Conservation (phyloP, 2,888 invertebrate genomes). For the Sphaeridia pumilis region DNA sequence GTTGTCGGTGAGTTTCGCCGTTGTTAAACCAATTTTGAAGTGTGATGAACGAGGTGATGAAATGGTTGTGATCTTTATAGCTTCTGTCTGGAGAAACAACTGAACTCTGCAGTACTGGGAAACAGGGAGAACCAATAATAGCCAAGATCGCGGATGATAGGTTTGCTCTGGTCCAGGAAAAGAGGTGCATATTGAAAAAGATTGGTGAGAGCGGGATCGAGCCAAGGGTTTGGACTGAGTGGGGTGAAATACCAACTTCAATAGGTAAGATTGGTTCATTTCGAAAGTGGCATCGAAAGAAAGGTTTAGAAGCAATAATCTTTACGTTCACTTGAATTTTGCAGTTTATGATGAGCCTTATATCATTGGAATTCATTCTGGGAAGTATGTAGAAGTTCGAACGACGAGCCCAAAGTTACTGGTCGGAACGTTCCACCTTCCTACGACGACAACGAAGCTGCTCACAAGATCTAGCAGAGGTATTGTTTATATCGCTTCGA, state of each 20-base stretch:
- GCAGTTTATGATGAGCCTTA: conserved; percentile 89
- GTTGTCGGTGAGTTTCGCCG: conserved; percentile 51
- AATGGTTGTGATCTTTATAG: conserved; percentile 36
- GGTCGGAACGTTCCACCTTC: conserved; percentile 67
- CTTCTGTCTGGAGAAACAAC: conserved; percentile 49
- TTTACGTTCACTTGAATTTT: too few relatives aligned
- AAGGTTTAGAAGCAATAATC: too few relatives aligned
- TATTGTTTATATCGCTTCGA: conserved; percentile 71
- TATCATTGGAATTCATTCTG: conserved; percentile 65
- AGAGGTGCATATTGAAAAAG: conserved; percentile 74
- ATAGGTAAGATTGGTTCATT: conserved; percentile 50
- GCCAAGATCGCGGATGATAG: conserved; percentile 61
- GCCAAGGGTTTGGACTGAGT: conserved; percentile 60
- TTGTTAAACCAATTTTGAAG: not conserved
- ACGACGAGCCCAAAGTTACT: conserved; percentile 67
- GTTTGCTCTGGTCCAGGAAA: conserved; percentile 75
- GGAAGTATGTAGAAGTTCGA: conserved; percentile 69
- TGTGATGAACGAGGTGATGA: not conserved
- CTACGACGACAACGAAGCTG: conserved; percentile 37
- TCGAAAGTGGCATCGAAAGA: too few relatives aligned
- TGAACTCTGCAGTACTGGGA: conserved; percentile 75
- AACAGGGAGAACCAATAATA: conserved; percentile 69
- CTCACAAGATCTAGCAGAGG: conserved; percentile 64
- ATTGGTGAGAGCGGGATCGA: conserved; percentile 53
- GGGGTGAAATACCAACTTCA: conserved; percentile 63